Percentiles rank a stretch among this genome's conserved stretches.
Evolutionary conservation across 2,888 invertebrate genomes (phyloP).

Genomic region (Drosophila kuntzei): DNA sequence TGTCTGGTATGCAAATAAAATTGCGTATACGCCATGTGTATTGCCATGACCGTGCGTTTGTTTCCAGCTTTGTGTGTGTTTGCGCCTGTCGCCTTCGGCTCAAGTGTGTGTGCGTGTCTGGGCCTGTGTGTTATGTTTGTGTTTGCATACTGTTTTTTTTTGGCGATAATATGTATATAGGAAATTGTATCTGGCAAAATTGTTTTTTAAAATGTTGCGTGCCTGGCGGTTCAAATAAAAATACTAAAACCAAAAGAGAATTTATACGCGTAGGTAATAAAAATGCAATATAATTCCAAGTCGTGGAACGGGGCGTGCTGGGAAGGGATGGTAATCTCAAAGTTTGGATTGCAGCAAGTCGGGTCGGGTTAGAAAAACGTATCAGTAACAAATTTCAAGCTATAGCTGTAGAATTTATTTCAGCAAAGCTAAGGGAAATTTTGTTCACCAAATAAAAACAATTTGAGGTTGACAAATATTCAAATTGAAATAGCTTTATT

Average conservation of each 20-base stretch:
- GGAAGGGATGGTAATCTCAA: constrained; percentile 34
- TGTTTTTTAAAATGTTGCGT: constrained; percentile 78
- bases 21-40: constrained; percentile 71
- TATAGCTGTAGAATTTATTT: not conserved
- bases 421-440: not conserved
- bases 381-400: constrained; percentile 22
- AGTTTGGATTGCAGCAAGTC: constrained; percentile 55
- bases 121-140: constrained; percentile 14
- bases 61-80: constrained; percentile 5
- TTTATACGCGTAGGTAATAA: constrained; percentile 66
- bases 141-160: constrained; percentile 70
- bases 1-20: constrained; percentile 71
- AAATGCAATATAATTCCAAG: constrained; percentile 77
- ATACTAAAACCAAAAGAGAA: constrained; percentile 7
- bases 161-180: constrained; percentile 65
- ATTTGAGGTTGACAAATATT: constrained; percentile 8
- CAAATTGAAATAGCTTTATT: not conserved
- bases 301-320: not conserved
- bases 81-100: constrained; percentile 35
- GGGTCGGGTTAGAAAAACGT: not conserved
- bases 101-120: constrained; percentile 14
- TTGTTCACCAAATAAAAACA: not conserved
- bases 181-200: constrained; percentile 70
- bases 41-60: constrained; percentile 14
- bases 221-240: constrained; percentile 49